Evolutionary conservation across 2,113 vertebrate genomes (phyloP), one percentile per base, ranked within the genome.

Genomic region (Pionites leucogaster): DNA sequence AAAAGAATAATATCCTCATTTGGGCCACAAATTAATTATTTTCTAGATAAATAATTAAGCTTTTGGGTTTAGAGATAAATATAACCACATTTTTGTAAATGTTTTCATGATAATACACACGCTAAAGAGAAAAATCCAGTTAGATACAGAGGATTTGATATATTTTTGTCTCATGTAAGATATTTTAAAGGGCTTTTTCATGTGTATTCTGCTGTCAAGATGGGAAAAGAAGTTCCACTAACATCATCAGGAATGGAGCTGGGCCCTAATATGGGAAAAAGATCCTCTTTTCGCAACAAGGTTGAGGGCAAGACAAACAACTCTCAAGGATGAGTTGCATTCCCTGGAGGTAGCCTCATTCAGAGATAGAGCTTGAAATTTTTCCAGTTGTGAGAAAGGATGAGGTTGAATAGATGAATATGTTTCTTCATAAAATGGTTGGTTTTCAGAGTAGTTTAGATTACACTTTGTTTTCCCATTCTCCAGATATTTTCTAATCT

Each of bases 221-320:
- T 2, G 2, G 35, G 69, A 87, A 72, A 84, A 80, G 12, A 80
- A 52, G 37, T 83, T 13, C 22, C 27, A 53, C 5, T 64, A 25
- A 37, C 4, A 24, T 46, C 1, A 10, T 19, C 29, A 44, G 24
- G 37, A 62, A 62, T 42, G 3, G 10, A 8, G 7, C 2, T 33
- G 9, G 29, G 5, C 4, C 12, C 14, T 18, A 33, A 17, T 3
- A 46, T 0, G 33, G 11, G 2, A 33, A 52, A 57, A 42, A 25
- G 3, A 4, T 1, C 9, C 4, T 2, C 3, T 53, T 83, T 72
- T 65, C 19, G 1, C 11, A 41, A 4, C 9, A 67, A 6, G 44
- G 5, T 69, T 7, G 8, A 47, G 23, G 19, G 5, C 8, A 88
- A 71, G 42, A 47, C 28, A 17, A 53, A 27, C 3, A 71, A 0